A percentile compares a stretch with the other conserved stretches of the same genome.
These are phyloP conservation scores for Cyphomyrus discorhynchus DNA, from an alignment of 2,113 vertebrate species.

Conservation along the genomic window DNA sequence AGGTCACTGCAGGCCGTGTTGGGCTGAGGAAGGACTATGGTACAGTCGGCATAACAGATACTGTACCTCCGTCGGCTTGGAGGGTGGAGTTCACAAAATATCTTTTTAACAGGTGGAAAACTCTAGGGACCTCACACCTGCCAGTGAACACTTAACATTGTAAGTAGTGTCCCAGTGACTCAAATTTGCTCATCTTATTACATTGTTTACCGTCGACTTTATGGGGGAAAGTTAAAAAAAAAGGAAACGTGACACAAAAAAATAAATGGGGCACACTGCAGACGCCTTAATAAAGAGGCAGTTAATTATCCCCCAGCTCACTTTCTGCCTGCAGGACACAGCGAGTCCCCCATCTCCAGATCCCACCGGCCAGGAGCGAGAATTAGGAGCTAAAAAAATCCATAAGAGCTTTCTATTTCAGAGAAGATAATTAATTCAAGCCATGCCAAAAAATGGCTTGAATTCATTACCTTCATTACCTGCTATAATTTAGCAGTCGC, in stretches of 20 bases:
- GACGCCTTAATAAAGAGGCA: neutral
- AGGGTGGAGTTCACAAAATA: neutral
- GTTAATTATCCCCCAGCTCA: constrained; percentile 3
- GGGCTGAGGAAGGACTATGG: neutral
- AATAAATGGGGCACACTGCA: neutral
- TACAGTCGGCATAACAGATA: neutral
- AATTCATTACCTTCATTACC: constrained; percentile 13
- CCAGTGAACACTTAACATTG: neutral
- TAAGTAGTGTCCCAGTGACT: neutral
- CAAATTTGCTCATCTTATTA: neutral
- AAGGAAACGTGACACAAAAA: neutral
- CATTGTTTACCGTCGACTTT: neutral
- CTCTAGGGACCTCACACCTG: neutral
- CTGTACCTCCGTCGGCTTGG: neutral
- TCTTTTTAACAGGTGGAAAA: neutral
- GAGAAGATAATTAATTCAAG: constrained; percentile 17
- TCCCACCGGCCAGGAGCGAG: neutral
- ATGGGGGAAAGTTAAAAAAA: neutral
- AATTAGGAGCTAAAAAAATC: constrained; percentile 20
- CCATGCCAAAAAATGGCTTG: constrained; percentile 3
- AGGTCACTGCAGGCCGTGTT: neutral
- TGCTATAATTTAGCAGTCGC: neutral
- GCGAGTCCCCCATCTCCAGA: neutral
- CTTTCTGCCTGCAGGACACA: constrained; percentile 1
- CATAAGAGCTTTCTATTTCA: constrained; percentile 12